phyloP scores from a whole-genome alignment of 1,140 invertebrate genomes.

The Pseudomyrmex pallidus region DNA sequence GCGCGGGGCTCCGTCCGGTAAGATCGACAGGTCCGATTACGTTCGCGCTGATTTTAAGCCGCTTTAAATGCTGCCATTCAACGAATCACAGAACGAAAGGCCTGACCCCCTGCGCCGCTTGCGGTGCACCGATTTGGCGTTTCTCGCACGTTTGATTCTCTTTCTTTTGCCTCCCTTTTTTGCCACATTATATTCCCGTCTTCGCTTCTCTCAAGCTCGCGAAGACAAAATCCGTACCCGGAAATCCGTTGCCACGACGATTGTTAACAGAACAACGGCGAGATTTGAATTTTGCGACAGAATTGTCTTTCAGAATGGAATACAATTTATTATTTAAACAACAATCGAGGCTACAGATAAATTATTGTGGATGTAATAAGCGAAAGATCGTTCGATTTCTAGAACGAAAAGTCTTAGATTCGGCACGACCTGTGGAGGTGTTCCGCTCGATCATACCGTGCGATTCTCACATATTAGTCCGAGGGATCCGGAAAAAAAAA shows the following conservation, averaged over 20 bases:
- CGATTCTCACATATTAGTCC: constrained; percentile 45
- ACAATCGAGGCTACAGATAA: background rate
- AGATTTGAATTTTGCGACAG: background rate
- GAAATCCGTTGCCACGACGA: background rate
- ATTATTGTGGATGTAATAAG: background rate
- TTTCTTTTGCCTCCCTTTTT: constrained; percentile 19
- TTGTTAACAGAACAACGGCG: background rate
- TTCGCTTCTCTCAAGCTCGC: background rate
- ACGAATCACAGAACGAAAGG: constrained; percentile 15
- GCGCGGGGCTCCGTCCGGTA: constrained; percentile 48
- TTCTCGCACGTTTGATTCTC: constrained; percentile 11
- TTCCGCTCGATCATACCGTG: constrained; percentile 62
- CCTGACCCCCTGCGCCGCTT: constrained; percentile 59
- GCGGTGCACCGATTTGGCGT: constrained; percentile 61
- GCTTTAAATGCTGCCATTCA: constrained; percentile 73
- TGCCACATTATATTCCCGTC: background rate
- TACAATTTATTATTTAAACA: too few species aligned
- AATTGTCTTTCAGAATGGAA: background rate
- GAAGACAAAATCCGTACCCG: background rate
- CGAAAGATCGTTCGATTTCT: constrained; percentile 17
- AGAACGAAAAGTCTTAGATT: constrained; percentile 64
- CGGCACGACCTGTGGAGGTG: constrained; percentile 64
- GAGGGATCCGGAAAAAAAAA: constrained; percentile 37
- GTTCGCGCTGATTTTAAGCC: constrained; percentile 75
- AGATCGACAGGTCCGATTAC: constrained; percentile 76